These are phyloP conservation scores for Pyrocephalus nanus DNA, from an alignment of 2,797 vertebrate genomes.

Conservation along the genomic window DNA sequence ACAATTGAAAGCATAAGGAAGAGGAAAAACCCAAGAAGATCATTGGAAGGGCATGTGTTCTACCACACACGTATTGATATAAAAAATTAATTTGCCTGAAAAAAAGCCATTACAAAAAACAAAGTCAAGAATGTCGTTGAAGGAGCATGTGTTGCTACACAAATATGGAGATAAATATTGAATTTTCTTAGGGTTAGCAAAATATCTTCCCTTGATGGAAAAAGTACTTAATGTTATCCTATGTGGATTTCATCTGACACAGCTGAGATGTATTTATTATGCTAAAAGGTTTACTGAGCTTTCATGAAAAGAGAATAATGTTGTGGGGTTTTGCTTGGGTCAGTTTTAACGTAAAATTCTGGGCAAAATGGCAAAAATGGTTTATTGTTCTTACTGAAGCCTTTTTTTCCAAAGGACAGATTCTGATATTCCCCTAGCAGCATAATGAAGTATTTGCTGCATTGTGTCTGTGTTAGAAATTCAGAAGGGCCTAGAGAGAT, in stretches of 20 bases:
- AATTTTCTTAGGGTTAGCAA: not conserved
- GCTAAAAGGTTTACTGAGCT: conserved; percentile 30
- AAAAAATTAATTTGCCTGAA: not conserved
- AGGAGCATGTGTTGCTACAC: not conserved
- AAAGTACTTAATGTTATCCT: not conserved
- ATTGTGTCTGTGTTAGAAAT: not conserved
- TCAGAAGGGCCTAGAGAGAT: conserved; percentile 3
- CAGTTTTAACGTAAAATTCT: conserved; percentile 29
- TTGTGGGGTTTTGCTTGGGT: conserved; percentile 1
- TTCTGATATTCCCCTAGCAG: conserved; percentile 43
- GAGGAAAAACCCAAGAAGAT: not conserved
- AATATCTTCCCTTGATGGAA: not conserved
- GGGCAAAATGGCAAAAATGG: not conserved
- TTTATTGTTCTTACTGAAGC: not conserved
- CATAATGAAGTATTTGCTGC: not conserved
- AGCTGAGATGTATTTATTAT: not conserved
- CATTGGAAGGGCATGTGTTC: not conserved
- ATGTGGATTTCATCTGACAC: not conserved
- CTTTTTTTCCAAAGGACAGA: conserved; percentile 2
- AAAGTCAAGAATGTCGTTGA: not conserved
- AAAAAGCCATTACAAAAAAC: not conserved
- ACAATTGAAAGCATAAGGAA: not conserved
- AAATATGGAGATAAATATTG: not conserved
- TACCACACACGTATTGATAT: not conserved
- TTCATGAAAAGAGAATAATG: conserved; percentile 35